Conservation (phyloP, 2,888 invertebrate genomes). For the Ypsolopha sequella region DNA sequence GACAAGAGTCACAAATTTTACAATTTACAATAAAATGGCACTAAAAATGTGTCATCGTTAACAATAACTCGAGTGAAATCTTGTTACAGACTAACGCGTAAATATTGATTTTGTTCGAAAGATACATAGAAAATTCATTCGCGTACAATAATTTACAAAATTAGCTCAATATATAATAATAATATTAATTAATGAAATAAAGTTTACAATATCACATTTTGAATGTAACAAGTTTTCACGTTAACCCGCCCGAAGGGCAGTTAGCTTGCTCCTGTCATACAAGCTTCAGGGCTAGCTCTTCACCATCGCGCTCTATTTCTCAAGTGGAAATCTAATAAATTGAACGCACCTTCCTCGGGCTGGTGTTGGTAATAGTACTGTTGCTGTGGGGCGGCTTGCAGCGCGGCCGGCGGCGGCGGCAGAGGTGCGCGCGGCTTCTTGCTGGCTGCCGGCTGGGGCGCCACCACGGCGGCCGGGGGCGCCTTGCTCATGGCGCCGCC, state of each 20-base stretch:
- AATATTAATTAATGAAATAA: slow-evolving; percentile 61
- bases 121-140: slow-evolving; percentile 54
- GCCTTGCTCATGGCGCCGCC: slow-evolving; percentile 38
- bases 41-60: slow-evolving; percentile 65
- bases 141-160: slow-evolving; percentile 55
- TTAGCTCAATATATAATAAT: slow-evolving; percentile 36
- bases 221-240: slow-evolving; percentile 70
- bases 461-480: slow-evolving; percentile 46
- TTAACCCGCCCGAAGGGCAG: slow-evolving; percentile 48
- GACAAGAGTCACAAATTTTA: slow-evolving; percentile 71
- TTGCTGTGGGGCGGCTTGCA: slow-evolving; percentile 58
- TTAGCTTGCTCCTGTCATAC: slow-evolving; percentile 72
- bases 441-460: slow-evolving; percentile 57
- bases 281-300: slow-evolving; percentile 71
- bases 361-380: slow-evolving; percentile 71
- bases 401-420: slow-evolving; percentile 54
- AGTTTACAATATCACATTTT: slow-evolving; percentile 68
- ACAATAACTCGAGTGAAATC: slow-evolving; percentile 60
- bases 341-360: slow-evolving; percentile 72
- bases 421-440: slow-evolving; percentile 59
- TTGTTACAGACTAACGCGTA: slow-evolving; percentile 70
- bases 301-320: slow-evolving; percentile 72
- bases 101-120: slow-evolving; percentile 18
- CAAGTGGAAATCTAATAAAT: slow-evolving; percentile 70
- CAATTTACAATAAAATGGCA: slow-evolving; percentile 70